Evolutionary conservation across 2,888 invertebrate genomes (phyloP), one percentile per base, ranked within the genome.

Genomic region (Muscina levida): DNA sequence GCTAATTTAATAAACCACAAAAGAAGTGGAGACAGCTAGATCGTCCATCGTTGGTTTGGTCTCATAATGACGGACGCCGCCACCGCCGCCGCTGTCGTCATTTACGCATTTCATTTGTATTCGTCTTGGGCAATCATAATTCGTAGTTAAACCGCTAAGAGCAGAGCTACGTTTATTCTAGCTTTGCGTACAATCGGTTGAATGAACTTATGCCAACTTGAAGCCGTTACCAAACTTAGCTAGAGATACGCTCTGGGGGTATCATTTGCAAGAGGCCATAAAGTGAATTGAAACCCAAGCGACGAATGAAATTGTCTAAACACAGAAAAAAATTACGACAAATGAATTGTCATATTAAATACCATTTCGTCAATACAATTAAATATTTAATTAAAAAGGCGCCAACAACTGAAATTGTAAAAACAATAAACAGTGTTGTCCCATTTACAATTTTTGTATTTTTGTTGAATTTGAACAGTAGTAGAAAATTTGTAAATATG

Each of bases 1-100:
- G 72, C 59, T 72, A 75, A 68, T 75, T 75, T 51, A 56, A 76
- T 70, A 17, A 59, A 56, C 6, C 39, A 2, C 8, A 10, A 67
- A 48, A 26, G 19, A 46, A 59, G 2, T 8, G 31, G 39, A 39
- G 22, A 62, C 57, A 24, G n/a, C 5, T 26, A 57, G 2, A 44
- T 13, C 44, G n/a, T 8, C 3, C 44, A 44, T n/a, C 6, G n/a
- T 59, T 59, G 0, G 10, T 37, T 37, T 59, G 26, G 22, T 48
- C 19, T 10, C 17, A 24, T 53, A 17, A n/a, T 62, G 62, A 22
- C 62, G 4, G 8, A 3, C 31, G 8, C 31, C 31, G 10, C 19
- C n/a, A n/a, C n/a, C n/a, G n/a, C n/a, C n/a, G n/a, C n/a, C n/a
- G n/a, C n/a, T n/a, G n/a, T n/a, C n/a, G n/a, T n/a, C 19, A 62